Conservation (phyloP, 2,113 vertebrate genomes). For the Dicerorhinus sumatrensis region DNA sequence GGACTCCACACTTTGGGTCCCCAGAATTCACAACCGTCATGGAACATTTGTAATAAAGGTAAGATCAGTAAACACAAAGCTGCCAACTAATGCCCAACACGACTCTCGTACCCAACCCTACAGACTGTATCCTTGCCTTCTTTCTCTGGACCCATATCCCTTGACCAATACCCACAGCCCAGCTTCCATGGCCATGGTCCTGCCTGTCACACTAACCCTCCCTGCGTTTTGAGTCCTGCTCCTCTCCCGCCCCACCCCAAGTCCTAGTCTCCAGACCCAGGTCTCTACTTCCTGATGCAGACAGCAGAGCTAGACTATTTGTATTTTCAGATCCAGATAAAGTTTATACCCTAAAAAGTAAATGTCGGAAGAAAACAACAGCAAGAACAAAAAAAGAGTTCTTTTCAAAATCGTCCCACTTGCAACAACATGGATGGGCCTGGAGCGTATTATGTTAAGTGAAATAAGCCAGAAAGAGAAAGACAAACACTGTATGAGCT, state of each 20-base stretch:
- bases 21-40: background rate
- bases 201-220: background rate
- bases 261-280: background rate
- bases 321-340: background rate
- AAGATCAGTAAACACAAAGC: background rate
- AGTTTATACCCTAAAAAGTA: background rate
- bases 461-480: too few species aligned
- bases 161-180: background rate
- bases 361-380: background rate
- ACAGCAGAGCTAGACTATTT: background rate
- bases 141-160: background rate
- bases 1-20: background rate
- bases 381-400: background rate
- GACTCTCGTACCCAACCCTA: background rate
- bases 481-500: too few species aligned
- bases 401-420: too few species aligned
- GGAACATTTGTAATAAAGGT: background rate
- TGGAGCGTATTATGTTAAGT: too few species aligned
- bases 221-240: background rate
- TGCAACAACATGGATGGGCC: too few species aligned
- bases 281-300: background rate
- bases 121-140: too few species aligned
- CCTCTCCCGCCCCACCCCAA: background rate
- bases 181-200: background rate
- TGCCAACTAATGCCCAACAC: background rate